phyloP scores from a whole-genome alignment of 2,888 invertebrate genomes.

The Philonicus albiceps region DNA sequence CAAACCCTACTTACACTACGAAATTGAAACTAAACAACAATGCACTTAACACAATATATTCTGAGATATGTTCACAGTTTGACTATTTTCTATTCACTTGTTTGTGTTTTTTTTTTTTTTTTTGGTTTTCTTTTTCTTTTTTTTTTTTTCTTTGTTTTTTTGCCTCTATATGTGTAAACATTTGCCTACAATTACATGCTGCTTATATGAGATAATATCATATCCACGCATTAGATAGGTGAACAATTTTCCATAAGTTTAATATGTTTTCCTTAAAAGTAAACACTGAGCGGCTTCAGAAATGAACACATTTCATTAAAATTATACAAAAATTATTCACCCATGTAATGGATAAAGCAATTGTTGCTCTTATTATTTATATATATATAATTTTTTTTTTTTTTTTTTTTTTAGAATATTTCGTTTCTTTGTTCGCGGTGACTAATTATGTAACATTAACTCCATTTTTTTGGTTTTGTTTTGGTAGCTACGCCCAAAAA shows the following conservation, averaged over 20 bases:
- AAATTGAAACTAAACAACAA: background rate
- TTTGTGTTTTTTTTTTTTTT: background rate
- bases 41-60: background rate
- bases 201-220: background rate
- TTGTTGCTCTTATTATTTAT: background rate
- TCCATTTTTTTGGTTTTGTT: background rate
- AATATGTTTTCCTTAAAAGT: background rate
- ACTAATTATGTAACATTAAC: background rate
- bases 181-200: background rate
- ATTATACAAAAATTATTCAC: background rate
- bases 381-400: background rate
- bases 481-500: background rate
- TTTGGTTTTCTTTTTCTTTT: background rate
- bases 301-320: slow-evolving; percentile 22
- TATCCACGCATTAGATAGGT: background rate
- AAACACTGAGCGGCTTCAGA: background rate
- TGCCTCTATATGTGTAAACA: background rate
- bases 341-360: background rate
- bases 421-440: background rate
- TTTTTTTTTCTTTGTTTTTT: background rate
- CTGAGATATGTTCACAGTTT: slow-evolving; percentile 18
- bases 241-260: background rate
- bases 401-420: background rate
- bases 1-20: background rate
- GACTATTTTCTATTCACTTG: slow-evolving; percentile 1